Conservation (phyloP, 2,888 invertebrate genomes). For the Lepidochitona cinerea region DNA sequence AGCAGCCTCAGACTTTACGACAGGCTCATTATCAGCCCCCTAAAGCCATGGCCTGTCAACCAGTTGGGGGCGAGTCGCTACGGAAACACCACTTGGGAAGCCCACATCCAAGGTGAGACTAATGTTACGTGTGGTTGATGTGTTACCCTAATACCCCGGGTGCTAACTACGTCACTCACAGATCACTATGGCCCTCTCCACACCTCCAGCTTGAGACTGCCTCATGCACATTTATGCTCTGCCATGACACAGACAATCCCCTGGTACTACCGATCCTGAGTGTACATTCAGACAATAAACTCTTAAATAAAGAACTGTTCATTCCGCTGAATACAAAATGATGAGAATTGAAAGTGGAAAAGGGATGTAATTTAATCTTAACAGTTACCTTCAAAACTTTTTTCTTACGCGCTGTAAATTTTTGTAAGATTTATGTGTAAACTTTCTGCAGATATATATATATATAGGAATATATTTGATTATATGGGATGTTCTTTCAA, state of each 20-base stretch:
- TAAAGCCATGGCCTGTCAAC: conserved; percentile 74
- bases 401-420: no score
- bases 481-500: no score
- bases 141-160: neutral
- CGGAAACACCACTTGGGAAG: neutral
- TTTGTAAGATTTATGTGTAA: no score
- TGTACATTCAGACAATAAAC: no score
- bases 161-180: neutral
- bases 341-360: no score
- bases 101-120: conserved; percentile 6
- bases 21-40: conserved; percentile 72
- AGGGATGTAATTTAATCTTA: no score
- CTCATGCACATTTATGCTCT: neutral
- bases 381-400: no score
- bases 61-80: conserved; percentile 44
- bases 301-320: no score
- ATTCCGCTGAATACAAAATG: no score
- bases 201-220: neutral
- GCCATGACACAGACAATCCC: neutral
- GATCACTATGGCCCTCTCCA: neutral
- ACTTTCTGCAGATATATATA: no score
- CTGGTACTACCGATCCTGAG: no score
- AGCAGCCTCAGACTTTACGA: conserved; percentile 43
- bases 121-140: neutral
- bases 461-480: no score